Evolutionary conservation across 2,113 vertebrate species (phyloP).

Genomic region (Callorhinus ursinus): DNA sequence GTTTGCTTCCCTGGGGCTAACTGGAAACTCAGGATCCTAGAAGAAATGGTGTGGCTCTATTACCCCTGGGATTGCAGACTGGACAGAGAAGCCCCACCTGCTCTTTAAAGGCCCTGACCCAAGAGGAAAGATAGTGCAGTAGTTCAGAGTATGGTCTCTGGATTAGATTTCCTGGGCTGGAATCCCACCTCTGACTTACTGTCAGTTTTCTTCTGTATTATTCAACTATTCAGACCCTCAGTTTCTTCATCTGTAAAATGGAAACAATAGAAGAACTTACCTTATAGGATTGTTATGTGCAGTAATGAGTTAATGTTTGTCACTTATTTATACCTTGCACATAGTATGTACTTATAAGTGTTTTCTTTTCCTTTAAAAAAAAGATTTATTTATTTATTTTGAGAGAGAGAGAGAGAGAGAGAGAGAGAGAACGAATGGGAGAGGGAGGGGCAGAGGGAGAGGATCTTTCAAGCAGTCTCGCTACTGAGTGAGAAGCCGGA

Average conservation of each 20-base stretch:
- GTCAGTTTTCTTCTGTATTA: neutral
- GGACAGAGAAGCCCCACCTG: neutral
- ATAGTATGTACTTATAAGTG: neutral
- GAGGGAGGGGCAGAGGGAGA: neutral
- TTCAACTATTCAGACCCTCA: neutral
- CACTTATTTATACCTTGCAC: neutral
- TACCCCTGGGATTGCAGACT: neutral
- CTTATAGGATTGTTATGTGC: neutral
- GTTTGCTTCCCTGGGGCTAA: neutral
- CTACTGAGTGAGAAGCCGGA: neutral
- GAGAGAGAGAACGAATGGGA: too few species aligned
- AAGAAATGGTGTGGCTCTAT: neutral
- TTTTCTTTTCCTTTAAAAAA: neutral
- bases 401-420: neutral
- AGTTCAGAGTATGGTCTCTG: neutral
- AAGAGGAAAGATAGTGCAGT: neutral
- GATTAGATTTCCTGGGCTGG: neutral
- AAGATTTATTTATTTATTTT: neutral
- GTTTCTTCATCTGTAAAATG: neutral
- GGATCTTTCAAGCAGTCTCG: neutral
- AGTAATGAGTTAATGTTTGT: neutral
- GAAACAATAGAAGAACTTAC: neutral
- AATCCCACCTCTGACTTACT: neutral
- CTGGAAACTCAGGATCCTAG: neutral
- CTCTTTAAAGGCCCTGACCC: neutral